A percentile compares a stretch with the other conserved stretches of the same genome.
These are phyloP conservation scores for Collichthys lucidus DNA, from an alignment of 2,113 vertebrate species.

Conservation along the genomic window DNA sequence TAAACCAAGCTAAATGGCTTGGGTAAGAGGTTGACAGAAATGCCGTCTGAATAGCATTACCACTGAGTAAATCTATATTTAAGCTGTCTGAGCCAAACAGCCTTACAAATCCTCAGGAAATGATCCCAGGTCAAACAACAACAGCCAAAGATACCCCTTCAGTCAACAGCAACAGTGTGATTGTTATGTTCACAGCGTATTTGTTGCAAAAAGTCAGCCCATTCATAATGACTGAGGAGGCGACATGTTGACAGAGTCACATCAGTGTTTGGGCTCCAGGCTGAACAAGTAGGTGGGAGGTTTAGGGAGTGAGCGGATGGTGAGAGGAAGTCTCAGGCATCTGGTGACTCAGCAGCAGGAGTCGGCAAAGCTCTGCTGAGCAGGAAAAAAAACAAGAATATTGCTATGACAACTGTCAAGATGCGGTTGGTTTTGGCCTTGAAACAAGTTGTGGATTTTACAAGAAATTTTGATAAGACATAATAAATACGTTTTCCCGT, in stretches of 20 bases:
- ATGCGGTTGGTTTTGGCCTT: not conserved
- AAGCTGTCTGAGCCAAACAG: conserved; percentile 22
- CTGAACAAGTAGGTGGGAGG: not conserved
- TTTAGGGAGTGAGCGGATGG: not conserved
- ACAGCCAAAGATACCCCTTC: not conserved
- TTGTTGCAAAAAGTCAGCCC: conserved; percentile 18
- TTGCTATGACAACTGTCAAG: not conserved
- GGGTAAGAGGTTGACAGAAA: conserved; percentile 19
- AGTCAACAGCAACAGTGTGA: conserved; percentile 6
- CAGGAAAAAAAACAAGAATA: conserved; percentile 6
- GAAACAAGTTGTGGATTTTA: fast-evolving
- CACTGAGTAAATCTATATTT: conserved; percentile 19
- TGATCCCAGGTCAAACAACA: not conserved
- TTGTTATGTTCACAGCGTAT: conserved; percentile 14
- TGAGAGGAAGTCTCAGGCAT: not conserved
- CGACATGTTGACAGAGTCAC: not conserved
- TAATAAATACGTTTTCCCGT: not conserved
- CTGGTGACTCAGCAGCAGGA: conserved; percentile 55
- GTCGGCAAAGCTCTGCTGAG: conserved; percentile 23
- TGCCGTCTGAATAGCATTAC: not conserved
- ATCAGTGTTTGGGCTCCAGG: conserved; percentile 33
- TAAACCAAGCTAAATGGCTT: conserved; percentile 21
- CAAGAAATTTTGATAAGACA: not conserved
- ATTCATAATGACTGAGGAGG: conserved; percentile 38
- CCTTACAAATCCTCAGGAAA: conserved; percentile 29